A percentile compares a stretch with the other conserved stretches of the same genome.
These are phyloP conservation scores for Drosophila simulans DNA, from an alignment of 1,140 invertebrate species.

Conservation along the genomic window DNA sequence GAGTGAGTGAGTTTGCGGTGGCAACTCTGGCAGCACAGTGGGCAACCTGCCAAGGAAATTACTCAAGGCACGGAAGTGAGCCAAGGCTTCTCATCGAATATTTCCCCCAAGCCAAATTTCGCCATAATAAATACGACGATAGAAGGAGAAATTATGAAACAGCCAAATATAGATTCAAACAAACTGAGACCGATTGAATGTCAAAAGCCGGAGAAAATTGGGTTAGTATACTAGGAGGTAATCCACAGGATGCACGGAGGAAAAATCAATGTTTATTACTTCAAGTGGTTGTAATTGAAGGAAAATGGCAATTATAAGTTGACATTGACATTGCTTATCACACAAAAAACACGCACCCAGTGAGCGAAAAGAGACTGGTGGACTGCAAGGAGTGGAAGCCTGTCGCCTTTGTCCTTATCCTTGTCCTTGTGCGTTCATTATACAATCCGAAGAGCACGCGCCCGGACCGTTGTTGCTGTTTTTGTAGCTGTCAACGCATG, in stretches of 20 bases:
- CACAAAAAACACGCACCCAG: constrained; percentile 9
- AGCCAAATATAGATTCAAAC: constrained; percentile 10
- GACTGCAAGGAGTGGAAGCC: background rate
- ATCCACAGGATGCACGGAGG: background rate
- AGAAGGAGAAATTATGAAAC: constrained; percentile 8
- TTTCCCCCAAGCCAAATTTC: constrained; percentile 24
- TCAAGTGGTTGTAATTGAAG: constrained; percentile 33
- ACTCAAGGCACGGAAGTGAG: constrained; percentile 63
- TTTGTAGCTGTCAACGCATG: constrained; percentile 54
- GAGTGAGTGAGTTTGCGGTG: constrained; percentile 32
- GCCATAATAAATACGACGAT: constrained; percentile 13
- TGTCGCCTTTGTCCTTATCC: constrained; percentile 39
- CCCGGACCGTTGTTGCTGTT: constrained; percentile 22
- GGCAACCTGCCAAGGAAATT: constrained; percentile 64
- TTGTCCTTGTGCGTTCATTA: constrained; percentile 54
- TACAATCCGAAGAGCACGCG: constrained; percentile 49
- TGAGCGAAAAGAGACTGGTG: background rate
- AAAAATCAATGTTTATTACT: constrained; percentile 41
- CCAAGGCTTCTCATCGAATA: constrained; percentile 48
- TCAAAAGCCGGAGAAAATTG: constrained; percentile 29
- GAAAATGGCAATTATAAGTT: constrained; percentile 43
- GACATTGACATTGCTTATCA: constrained; percentile 36
- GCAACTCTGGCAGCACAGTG: constrained; percentile 74
- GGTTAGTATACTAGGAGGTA: constrained; percentile 32
- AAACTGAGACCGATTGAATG: constrained; percentile 28